Evolutionary conservation across 2,888 invertebrate species (phyloP).

Genomic region (Muscina levida): DNA sequence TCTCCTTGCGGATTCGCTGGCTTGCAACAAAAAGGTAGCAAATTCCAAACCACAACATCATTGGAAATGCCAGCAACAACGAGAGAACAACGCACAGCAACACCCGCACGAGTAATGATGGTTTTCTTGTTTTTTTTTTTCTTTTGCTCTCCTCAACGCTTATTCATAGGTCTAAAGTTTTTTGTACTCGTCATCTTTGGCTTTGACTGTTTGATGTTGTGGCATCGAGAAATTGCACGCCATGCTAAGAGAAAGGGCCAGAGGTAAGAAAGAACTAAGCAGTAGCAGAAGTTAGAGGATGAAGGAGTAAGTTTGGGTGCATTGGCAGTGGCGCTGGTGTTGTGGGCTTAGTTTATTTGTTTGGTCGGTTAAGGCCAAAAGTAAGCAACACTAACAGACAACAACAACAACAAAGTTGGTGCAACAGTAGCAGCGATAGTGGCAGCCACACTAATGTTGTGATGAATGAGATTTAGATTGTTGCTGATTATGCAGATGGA

Average conservation of each 20-base stretch:
- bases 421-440: background rate
- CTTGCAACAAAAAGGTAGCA: slow-evolving; percentile 28
- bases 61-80: background rate
- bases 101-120: slow-evolving; percentile 3
- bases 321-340: background rate
- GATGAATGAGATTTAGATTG: slow-evolving; percentile 60
- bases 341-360: slow-evolving; percentile 18
- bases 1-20: background rate
- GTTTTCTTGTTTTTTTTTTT: background rate
- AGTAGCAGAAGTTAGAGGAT: too few species aligned
- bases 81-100: background rate
- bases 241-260: too few species aligned
- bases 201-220: slow-evolving; percentile 16
- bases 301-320: background rate
- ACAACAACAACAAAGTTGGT: slow-evolving; percentile 11
- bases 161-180: too few species aligned
- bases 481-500: slow-evolving; percentile 39
- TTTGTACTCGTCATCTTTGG: background rate
- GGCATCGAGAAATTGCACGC: slow-evolving; percentile 11
- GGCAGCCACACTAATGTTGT: slow-evolving; percentile 18
- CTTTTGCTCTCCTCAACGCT: too few species aligned
- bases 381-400: slow-evolving; percentile 35
- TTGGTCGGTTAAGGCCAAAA: slow-evolving; percentile 42
- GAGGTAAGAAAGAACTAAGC: background rate
- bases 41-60: slow-evolving; percentile 9